Evolutionary conservation across 1,140 invertebrate genomes (phyloP).

Genomic region (Gryllus bimaculatus): DNA sequence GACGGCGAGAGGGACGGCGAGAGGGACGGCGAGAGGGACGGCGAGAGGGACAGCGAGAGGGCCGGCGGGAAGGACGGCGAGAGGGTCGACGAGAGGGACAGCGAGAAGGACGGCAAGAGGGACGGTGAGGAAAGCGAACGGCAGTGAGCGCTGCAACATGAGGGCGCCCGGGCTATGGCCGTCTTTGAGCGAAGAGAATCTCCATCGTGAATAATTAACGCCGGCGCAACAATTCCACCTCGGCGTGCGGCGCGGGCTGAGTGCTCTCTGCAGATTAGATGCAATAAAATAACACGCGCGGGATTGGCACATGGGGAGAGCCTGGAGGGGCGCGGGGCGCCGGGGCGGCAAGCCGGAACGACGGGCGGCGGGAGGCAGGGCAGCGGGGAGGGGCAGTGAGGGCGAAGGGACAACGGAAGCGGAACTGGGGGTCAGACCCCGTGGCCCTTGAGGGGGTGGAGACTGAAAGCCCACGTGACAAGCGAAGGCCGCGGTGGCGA

Average conservation of each 20-base stretch:
- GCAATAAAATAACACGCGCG: background rate
- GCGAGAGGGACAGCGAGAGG: background rate
- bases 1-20: background rate
- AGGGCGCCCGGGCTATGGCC: too few relatives aligned
- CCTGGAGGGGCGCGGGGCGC: background rate
- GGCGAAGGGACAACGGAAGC: background rate
- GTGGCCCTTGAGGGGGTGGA: too few relatives aligned
- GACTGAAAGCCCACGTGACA: too few relatives aligned
- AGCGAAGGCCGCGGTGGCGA: too few relatives aligned
- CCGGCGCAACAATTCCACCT: background rate
- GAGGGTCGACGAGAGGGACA: background rate
- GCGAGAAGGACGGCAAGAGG: too few relatives aligned
- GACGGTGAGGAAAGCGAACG: too few relatives aligned
- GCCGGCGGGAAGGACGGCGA: background rate
- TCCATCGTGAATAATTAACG: conserved; percentile 7
- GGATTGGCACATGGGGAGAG: background rate
- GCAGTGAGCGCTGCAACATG: too few relatives aligned
- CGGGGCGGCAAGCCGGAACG: background rate
- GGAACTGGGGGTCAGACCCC: background rate
- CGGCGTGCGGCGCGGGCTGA: background rate
- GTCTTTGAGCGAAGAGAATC: background rate
- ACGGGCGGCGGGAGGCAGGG: background rate
- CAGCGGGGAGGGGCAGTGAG: background rate
- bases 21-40: too few relatives aligned
- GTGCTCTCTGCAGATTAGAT: background rate